Evolutionary conservation across 2,888 invertebrate genomes (phyloP).

Genomic region (Pollenia angustigena): DNA sequence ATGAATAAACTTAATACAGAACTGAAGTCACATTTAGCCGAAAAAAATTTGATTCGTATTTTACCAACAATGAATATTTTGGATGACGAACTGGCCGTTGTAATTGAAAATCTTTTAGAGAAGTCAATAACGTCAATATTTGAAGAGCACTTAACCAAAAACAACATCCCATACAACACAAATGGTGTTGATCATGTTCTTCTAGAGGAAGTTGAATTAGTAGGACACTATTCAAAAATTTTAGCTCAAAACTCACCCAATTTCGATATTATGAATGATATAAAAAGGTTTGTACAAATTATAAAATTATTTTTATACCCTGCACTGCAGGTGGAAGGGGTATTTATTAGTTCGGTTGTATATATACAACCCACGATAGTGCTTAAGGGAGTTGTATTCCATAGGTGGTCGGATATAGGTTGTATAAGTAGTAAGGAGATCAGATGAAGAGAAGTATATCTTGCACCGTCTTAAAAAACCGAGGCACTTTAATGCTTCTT

Average conservation of each 20-base stretch:
- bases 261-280: conserved; percentile 82
- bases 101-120: conserved; percentile 88
- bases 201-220: conserved; percentile 89
- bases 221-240: conserved; percentile 88
- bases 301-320: background rate
- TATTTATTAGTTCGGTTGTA: too few species aligned
- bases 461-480: too few species aligned
- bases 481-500: too few species aligned
- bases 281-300: conserved; percentile 77
- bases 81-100: conserved; percentile 84
- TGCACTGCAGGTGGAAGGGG: too few species aligned
- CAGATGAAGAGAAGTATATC: too few species aligned
- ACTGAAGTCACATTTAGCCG: conserved; percentile 89
- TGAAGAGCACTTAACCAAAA: conserved; percentile 88
- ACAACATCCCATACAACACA: conserved; percentile 87
- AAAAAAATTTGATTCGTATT: conserved; percentile 89
- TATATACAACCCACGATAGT: too few species aligned
- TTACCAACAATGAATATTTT: conserved; percentile 83
- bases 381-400: too few species aligned
- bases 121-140: conserved; percentile 88
- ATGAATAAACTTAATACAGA: conserved; percentile 89
- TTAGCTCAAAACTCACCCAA: conserved; percentile 87
- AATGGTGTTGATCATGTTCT: conserved; percentile 89
- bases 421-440: too few species aligned
- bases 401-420: too few species aligned